Conservation (phyloP, 30 jellyfish, hydroid and myxozoan genomes). For the Turritopsis rubra region DNA sequence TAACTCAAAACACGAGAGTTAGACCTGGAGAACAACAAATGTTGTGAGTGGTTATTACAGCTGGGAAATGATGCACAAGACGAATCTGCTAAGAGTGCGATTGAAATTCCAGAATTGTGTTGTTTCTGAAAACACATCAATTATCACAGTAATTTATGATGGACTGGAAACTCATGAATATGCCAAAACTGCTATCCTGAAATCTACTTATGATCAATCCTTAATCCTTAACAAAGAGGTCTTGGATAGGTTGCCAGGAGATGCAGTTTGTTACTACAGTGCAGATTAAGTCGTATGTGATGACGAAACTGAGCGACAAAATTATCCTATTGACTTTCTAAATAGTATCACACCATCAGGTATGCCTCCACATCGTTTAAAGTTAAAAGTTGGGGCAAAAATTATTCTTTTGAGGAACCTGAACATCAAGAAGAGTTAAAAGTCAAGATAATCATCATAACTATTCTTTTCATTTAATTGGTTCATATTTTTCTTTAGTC, state of each 20-base stretch:
- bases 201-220: constrained; percentile 35
- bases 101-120: not conserved
- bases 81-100: not conserved
- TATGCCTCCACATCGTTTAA: constrained; percentile 50
- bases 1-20: constrained; percentile 1
- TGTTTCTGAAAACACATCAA: not conserved
- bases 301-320: not conserved
- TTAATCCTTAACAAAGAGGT: constrained; percentile 15
- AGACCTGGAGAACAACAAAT: constrained; percentile 10
- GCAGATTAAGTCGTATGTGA: constrained; percentile 7
- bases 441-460: too few relatives aligned
- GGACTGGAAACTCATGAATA: not conserved
- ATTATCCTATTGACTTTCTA: not conserved
- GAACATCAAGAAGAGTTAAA: not conserved
- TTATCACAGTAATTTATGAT: not conserved
- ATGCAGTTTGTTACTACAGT: constrained; percentile 3
- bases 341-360: constrained; percentile 5
- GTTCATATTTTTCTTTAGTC: too few relatives aligned
- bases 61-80: not conserved
- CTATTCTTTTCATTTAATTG: too few relatives aligned
- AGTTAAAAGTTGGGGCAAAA: constrained; percentile 43
- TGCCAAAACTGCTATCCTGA: not conserved
- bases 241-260: constrained; percentile 28
- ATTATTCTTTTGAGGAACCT: constrained; percentile 40
- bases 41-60: not conserved